Evolutionary conservation across 2,113 vertebrate genomes (phyloP), one percentile per base, ranked within the genome.

Genomic region (Spilogale gracilis): DNA sequence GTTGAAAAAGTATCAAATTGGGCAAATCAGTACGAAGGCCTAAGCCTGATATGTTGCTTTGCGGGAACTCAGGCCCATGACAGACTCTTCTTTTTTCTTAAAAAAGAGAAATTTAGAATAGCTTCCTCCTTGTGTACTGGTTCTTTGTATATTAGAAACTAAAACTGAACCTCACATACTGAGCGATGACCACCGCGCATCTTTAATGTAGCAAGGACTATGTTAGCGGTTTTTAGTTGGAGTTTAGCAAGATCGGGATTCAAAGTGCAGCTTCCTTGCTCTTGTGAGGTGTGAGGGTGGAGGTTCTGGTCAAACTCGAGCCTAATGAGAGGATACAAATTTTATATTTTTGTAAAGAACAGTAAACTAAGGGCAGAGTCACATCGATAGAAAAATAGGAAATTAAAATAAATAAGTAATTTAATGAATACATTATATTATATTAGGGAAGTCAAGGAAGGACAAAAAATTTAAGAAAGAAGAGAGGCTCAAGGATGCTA

Each of bases 271-370:
- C 45, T 38, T 61, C 32, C 48, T 20, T 84, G 61, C 6, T 74
- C 74, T 76, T 89, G 9, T 7, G 30, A 76, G 52, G 45, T 12
- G 3, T 61, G 12, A 81, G 32, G 84, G 12, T 30, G 17, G 13
- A 78, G 4, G 38, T 38, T 25, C 7, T 4, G 60, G 58, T 4
- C 87, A 96, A 87, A 94, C 10, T 25, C 48, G 13, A 43, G 38
- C 43, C 25, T 81, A 23, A 61, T 0, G 25, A 73, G 45, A 74
- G 27, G 58, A 58, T 13, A 50, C 2, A 21, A 12, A 12, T 52
- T 71, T 81, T 78, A 73, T 69, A 92, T n/a, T 86, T 92, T 91
- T 78, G 11, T 91, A 43, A 97, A 82, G 82, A 91, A 58, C 30
- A 32, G 13, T 71, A 38, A 93, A 56, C 12, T 48, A 94, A 86